Percentiles rank a stretch among this genome's conserved stretches.
Conservation (phyloP, 2,888 invertebrate genomes). For the Zonitis immaculata region DNA sequence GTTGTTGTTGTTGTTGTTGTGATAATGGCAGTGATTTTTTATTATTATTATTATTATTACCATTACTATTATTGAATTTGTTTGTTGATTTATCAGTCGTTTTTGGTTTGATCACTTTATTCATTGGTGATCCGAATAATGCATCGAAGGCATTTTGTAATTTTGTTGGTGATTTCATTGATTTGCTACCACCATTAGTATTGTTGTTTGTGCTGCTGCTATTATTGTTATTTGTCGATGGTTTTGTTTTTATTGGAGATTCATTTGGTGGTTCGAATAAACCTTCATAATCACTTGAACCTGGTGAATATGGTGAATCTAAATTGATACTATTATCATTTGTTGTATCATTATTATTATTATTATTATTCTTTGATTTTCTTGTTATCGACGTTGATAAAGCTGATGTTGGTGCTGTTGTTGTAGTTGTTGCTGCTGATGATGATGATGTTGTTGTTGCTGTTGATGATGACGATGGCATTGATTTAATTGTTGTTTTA, state of each 20-base stretch:
- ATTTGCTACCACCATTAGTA: conserved; percentile 25
- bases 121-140: conserved; percentile 56
- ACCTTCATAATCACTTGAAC: conserved; percentile 84
- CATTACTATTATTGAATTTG: conserved; percentile 24
- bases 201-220: conserved; percentile 11
- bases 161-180: conserved; percentile 34
- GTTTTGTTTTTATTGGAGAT: conserved; percentile 22
- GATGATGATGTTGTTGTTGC: conserved; percentile 21
- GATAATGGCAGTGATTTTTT: conserved; percentile 19
- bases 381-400: conserved; percentile 32
- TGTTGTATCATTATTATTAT: conserved; percentile 40
- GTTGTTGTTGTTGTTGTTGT: background rate
- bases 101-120: conserved; percentile 20
- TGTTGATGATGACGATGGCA: conserved; percentile 48
- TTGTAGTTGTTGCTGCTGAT: conserved; percentile 51
- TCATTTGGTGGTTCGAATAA: conserved; percentile 73
- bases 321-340: conserved; percentile 61
- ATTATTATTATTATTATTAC: conserved; percentile 23
- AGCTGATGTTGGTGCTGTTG: conserved; percentile 57
- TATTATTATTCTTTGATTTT: conserved; percentile 32
- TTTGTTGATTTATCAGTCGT: background rate
- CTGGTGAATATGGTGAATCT: conserved; percentile 84
- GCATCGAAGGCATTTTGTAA: conserved; percentile 58
- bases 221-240: conserved; percentile 24
- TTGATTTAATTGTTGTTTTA: conserved; percentile 57